Evolutionary conservation across 2,888 invertebrate genomes (phyloP).

Genomic region (Auanema sp.): DNA sequence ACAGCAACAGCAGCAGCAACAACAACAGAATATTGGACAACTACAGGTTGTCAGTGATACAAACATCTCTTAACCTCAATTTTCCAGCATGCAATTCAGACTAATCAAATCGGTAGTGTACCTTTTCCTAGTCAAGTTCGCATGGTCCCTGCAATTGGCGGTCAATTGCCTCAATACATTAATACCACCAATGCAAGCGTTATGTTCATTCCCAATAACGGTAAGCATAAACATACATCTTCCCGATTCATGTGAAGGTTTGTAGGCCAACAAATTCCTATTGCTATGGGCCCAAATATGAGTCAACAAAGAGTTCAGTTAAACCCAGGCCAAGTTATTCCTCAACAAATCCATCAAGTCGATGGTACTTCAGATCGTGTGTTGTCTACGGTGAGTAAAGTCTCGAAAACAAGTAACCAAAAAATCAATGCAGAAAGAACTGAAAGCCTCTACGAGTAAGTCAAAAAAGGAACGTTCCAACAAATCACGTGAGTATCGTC

Average conservation of each 20-base stretch:
- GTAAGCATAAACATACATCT: no score
- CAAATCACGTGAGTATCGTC: neutral
- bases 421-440: no score
- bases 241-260: no score
- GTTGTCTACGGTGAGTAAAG: no score
- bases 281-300: conserved; percentile 9
- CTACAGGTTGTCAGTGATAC: neutral
- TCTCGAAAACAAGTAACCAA: no score
- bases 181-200: no score
- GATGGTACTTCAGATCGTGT: conserved; percentile 32
- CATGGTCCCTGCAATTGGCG: neutral
- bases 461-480: neutral
- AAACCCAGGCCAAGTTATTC: no score
- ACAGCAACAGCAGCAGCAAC: conserved; percentile 21
- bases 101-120: neutral
- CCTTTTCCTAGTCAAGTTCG: neutral
- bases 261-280: conserved; percentile 15
- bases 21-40: conserved; percentile 11
- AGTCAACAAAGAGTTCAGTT: no score
- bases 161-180: no score
- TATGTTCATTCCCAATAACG: no score
- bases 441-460: neutral
- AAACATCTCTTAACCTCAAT: neutral
- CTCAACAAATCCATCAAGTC: conserved; percentile 35
- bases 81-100: conserved; percentile 7